A percentile compares a stretch with the other conserved stretches of the same genome.
Evolutionary conservation across 1,140 invertebrate genomes (phyloP).

Genomic region (Hyposmocoma kahamanoa): DNA sequence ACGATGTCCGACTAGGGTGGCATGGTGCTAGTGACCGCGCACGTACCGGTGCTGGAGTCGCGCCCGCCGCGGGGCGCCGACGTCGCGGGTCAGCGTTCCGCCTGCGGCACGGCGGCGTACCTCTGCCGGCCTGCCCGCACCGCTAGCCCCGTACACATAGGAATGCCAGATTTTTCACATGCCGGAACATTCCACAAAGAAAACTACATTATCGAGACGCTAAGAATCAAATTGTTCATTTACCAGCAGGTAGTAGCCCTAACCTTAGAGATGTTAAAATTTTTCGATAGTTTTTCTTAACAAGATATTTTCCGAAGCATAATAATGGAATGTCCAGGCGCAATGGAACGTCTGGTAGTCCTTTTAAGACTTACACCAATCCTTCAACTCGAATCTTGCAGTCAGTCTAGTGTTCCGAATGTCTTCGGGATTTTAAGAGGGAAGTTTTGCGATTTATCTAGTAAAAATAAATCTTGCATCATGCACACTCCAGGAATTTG

Average conservation of each 20-base stretch:
- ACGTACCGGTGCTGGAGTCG: neutral
- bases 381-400: no score
- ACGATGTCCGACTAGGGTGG: no score
- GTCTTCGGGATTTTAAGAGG: no score
- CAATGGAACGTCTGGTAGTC: slow-evolving; percentile 20
- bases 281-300: neutral
- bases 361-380: no score
- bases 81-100: slow-evolving; percentile 30
- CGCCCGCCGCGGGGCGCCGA: slow-evolving; percentile 18
- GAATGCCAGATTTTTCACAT: slow-evolving; percentile 25
- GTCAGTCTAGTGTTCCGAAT: no score
- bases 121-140: slow-evolving; percentile 34
- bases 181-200: slow-evolving; percentile 19
- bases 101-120: slow-evolving; percentile 49
- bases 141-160: slow-evolving; percentile 35
- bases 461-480: no score
- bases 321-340: slow-evolving; percentile 8
- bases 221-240: no score
- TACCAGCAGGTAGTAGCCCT: neutral
- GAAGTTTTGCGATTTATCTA: no score
- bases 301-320: neutral
- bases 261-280: neutral
- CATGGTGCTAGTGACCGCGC: neutral
- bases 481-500: no score
- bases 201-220: no score